phyloP scores from a whole-genome alignment of 1,140 invertebrate species.

The Leptinotarsa lineolata region DNA sequence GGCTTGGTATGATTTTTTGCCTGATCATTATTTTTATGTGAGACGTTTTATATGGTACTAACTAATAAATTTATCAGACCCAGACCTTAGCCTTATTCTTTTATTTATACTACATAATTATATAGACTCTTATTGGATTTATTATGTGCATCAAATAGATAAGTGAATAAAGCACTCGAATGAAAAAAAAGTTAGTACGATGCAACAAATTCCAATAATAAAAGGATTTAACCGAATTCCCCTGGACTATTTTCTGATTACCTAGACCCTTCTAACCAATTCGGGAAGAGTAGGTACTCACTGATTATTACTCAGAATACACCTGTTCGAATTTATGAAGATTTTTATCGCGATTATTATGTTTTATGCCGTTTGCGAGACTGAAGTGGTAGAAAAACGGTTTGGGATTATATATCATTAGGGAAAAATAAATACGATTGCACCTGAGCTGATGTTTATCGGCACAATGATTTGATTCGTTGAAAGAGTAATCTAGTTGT shows the following conservation, averaged over 20 bases:
- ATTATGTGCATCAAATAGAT: no score
- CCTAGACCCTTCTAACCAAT: not conserved
- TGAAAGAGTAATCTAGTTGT: not conserved
- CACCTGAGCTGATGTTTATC: not conserved
- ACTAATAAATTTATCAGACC: no score
- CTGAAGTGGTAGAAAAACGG: conserved; percentile 2
- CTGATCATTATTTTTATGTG: no score
- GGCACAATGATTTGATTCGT: not conserved
- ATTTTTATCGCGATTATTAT: conserved; percentile 9
- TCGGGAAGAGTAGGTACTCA: not conserved
- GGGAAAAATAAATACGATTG: not conserved
- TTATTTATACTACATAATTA: no score
- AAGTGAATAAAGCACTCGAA: no score
- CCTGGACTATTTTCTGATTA: not conserved
- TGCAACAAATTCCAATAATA: no score
- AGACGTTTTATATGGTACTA: no score
- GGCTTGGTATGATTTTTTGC: no score
- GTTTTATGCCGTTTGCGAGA: not conserved
- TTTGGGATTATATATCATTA: conserved; percentile 7
- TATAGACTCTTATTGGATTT: no score
- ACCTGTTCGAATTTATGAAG: conserved; percentile 3
- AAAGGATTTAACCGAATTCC: no score
- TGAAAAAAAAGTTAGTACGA: no score
- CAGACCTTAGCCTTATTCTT: no score
- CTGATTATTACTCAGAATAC: not conserved